Evolutionary conservation across 2,888 invertebrate genomes (phyloP), one percentile per base, ranked within the genome.

Genomic region (Pseudeuparius sepicola): DNA sequence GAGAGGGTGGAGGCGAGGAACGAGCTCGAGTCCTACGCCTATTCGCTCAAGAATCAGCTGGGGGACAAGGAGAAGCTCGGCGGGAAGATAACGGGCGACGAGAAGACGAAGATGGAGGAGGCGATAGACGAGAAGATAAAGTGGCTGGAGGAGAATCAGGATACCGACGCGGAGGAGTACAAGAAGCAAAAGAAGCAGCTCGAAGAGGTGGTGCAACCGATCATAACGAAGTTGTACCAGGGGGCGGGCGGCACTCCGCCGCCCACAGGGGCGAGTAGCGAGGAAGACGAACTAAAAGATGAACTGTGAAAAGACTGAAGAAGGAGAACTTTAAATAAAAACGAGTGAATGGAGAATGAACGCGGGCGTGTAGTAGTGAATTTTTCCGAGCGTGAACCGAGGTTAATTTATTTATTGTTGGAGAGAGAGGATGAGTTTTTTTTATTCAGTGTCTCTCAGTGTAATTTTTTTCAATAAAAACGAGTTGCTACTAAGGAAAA

Each of bases 41-140:
- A 98, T 67, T 92, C 93, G 3, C 73, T 98, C 41, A 98, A 97
- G 71, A 97, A 93, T 65, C 96, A 96, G 64, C 71, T 98, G 16
- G 75, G 74, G 36, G 97, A 98, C 60, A 97, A 97, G 65, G 48
- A 43, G 5, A 97, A 97, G 61, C 76, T 97, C 37, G 97, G 96
- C 23, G 77, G 88, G 33, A 98, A 96, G 63, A 64, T 75, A 25
- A 79, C 77, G 38, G 88, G 84, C 14, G 84, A 86, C 0, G 97
- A 98, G 49, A 97, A 96, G 63, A 66, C 80, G 4, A 94, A 88
- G 57, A 87, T 98, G 76, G 92, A 94, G 57, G 81, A 84, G 51
- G 90, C 87, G n/a, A 85, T 97, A 46, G 93, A 96, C 40, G 93
- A 89, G 50, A 83, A 90, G 47, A 96, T 98, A 62, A 92, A 94